These are phyloP conservation scores for Eulemur albifrons DNA, from an alignment of 2,797 vertebrate genomes.

Conservation along the genomic window DNA sequence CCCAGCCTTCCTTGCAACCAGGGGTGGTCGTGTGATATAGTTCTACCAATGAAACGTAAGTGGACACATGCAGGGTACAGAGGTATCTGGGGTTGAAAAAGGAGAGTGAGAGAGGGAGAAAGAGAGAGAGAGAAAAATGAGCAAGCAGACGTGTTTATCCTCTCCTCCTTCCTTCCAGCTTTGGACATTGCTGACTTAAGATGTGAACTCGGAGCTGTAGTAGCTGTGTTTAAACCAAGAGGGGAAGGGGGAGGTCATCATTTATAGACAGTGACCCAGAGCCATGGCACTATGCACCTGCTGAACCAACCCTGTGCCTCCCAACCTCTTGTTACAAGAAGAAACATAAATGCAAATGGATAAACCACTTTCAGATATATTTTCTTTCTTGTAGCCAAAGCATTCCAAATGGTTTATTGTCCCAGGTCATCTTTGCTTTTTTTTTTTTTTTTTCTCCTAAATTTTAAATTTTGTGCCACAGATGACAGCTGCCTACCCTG, in stretches of 20 bases:
- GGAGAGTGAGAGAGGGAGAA: no score
- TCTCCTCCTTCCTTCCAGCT: neutral
- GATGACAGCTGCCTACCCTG: neutral
- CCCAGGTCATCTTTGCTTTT: neutral
- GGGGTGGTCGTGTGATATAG: no score
- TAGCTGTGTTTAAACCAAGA: neutral
- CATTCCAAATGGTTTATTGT: neutral
- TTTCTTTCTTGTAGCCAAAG: neutral
- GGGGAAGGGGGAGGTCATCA: no score
- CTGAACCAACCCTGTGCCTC: neutral
- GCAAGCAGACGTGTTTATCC: fast-evolving
- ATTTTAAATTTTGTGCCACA: neutral
- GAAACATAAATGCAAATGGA: neutral
- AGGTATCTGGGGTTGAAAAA: neutral
- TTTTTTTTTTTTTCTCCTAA: neutral
- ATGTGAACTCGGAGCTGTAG: neutral
- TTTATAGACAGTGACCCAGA: neutral
- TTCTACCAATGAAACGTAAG: neutral
- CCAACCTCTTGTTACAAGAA: neutral
- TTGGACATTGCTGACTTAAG: neutral
- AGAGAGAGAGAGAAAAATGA: neutral
- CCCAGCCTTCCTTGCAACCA: neutral
- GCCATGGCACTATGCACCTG: neutral
- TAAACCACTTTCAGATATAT: neutral
- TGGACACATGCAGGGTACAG: neutral